phyloP scores from a whole-genome alignment of 2,888 invertebrate genomes.

The Melanophora roralis region DNA sequence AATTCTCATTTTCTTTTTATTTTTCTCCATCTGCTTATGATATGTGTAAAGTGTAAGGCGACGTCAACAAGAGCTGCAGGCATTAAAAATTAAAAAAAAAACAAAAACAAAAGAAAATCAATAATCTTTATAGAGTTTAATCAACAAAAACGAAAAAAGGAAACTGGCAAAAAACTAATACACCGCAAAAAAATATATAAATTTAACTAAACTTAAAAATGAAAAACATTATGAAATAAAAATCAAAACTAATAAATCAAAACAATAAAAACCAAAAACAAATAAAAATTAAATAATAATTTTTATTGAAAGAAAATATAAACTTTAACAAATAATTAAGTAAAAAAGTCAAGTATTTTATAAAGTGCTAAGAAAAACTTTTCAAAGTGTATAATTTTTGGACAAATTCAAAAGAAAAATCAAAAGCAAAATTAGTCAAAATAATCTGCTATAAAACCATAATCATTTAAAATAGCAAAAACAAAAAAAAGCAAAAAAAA shows the following conservation, averaged over 20 bases:
- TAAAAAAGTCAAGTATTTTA: neutral
- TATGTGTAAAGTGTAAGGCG: slow-evolving; percentile 48
- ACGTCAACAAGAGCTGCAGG: slow-evolving; percentile 55
- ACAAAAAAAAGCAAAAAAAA: slow-evolving; percentile 25
- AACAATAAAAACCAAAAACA: neutral
- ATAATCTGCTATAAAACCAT: slow-evolving; percentile 12
- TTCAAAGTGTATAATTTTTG: slow-evolving; percentile 28
- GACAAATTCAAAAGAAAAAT: neutral
- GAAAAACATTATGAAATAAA: slow-evolving; percentile 35
- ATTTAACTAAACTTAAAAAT: neutral
- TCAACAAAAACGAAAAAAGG: slow-evolving; percentile 48
- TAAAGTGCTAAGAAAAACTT: neutral
- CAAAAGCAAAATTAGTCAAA: neutral
- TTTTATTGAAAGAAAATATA: neutral
- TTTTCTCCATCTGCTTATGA: slow-evolving; percentile 29
- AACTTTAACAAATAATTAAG: neutral
- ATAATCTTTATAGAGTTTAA: slow-evolving; percentile 55
- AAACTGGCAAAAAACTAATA: slow-evolving; percentile 45
- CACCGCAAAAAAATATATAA: slow-evolving; percentile 33
- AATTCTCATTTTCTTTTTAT: slow-evolving; percentile 8
- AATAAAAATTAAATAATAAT: neutral
- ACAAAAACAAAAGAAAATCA: slow-evolving; percentile 59
- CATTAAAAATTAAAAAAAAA: slow-evolving; percentile 61
- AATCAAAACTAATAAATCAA: slow-evolving; percentile 48
- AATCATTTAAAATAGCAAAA: slow-evolving; percentile 20